phyloP scores from a whole-genome alignment of 2,797 vertebrate genomes.

The Schizothorax lantsangensis region DNA sequence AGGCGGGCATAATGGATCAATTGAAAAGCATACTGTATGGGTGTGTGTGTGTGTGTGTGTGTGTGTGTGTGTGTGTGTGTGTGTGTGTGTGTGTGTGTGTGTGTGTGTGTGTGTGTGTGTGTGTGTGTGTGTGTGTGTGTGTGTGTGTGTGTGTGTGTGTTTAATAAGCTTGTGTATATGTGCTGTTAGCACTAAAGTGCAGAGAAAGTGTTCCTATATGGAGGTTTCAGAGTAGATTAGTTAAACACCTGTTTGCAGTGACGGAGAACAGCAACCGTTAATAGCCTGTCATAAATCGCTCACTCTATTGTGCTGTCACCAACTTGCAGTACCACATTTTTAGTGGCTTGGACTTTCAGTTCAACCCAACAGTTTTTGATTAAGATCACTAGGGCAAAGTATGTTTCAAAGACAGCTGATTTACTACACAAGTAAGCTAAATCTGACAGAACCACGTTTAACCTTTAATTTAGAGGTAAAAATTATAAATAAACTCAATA shows the following conservation, averaged over 20 bases:
- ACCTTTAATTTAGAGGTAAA: not conserved
- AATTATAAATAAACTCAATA: not conserved
- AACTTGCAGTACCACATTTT: slow-evolving; percentile 72
- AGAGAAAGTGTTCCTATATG: slow-evolving; percentile 61
- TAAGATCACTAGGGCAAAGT: slow-evolving; percentile 30
- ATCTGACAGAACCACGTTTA: not conserved
- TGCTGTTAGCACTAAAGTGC: not conserved
- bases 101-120: too few species aligned
- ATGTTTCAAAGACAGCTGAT: slow-evolving; percentile 31
- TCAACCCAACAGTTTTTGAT: slow-evolving; percentile 29
- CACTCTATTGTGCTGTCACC: slow-evolving; percentile 80
- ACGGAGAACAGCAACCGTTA: slow-evolving; percentile 75
- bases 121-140: too few species aligned
- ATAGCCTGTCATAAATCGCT: slow-evolving; percentile 79
- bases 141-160: not conserved
- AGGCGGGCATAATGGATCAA: not conserved
- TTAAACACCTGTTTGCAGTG: slow-evolving; percentile 81
- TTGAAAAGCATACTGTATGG: not conserved
- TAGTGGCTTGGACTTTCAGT: slow-evolving; percentile 51
- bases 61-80: not conserved
- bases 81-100: not conserved
- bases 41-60: not conserved
- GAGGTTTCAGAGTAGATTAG: slow-evolving; percentile 66
- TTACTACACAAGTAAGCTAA: not conserved
- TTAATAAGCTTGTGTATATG: not conserved